Conservation (phyloP, 2,113 vertebrate genomes). For the Dissostichus mawsoni region DNA sequence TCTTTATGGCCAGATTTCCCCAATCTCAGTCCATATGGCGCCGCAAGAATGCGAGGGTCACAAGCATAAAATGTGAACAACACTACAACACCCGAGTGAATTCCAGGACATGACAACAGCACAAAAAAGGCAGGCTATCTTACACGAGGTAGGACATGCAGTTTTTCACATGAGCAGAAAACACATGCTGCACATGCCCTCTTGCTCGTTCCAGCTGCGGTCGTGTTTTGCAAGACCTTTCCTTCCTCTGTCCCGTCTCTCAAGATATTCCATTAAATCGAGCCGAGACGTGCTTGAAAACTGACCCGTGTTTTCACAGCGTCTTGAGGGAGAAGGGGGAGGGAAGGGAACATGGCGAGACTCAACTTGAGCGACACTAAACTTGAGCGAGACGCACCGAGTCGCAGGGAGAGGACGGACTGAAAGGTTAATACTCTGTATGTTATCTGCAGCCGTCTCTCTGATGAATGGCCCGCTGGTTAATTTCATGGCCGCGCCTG, state of each 20-base stretch:
- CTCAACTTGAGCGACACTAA: slow-evolving; percentile 53
- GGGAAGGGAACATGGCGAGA: slow-evolving; percentile 17
- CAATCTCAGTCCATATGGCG: slow-evolving; percentile 5
- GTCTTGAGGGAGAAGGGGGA: slow-evolving; percentile 47
- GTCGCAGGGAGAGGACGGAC: slow-evolving; percentile 33
- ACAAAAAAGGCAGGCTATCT: neutral
- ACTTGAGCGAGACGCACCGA: slow-evolving; percentile 30
- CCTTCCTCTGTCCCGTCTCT: slow-evolving; percentile 40
- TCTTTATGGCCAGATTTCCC: slow-evolving; percentile 45
- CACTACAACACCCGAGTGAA: slow-evolving; percentile 50
- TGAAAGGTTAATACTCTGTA: slow-evolving; percentile 49
- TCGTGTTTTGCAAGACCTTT: slow-evolving; percentile 60
- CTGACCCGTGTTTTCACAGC: slow-evolving; percentile 56
- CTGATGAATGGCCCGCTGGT: slow-evolving; percentile 34
- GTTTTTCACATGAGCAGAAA: slow-evolving; percentile 41
- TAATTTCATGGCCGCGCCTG: slow-evolving; percentile 43
- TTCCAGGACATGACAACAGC: slow-evolving; percentile 28
- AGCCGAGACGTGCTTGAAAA: slow-evolving; percentile 59
- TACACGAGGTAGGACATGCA: slow-evolving; percentile 24
- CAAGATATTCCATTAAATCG: slow-evolving; percentile 57
- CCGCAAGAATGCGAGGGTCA: slow-evolving; percentile 15
- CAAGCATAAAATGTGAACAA: slow-evolving; percentile 38
- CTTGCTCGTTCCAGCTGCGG: slow-evolving; percentile 37
- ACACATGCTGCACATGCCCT: slow-evolving; percentile 1
- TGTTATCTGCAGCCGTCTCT: slow-evolving; percentile 53